A percentile compares a stretch with the other conserved stretches of the same genome.
Evolutionary conservation across 2,113 vertebrate species (phyloP).

Genomic region (Agapornis roseicollis): DNA sequence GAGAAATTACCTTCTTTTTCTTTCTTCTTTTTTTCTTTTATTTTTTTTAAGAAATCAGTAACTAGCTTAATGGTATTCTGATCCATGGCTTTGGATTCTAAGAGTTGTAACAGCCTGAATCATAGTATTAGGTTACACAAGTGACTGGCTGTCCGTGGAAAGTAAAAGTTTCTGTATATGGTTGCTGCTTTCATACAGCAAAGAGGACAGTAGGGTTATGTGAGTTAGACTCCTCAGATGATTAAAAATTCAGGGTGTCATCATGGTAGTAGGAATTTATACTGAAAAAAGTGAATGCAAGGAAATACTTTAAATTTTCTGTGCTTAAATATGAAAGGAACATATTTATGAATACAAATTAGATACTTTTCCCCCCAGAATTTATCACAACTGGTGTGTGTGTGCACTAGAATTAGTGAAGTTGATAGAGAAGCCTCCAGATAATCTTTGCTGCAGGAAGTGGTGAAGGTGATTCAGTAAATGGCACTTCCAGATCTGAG

Average conservation of each 20-base stretch:
- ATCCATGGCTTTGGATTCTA: not conserved
- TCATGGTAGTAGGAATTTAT: not conserved
- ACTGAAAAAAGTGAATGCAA: not conserved
- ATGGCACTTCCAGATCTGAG: conserved; percentile 9
- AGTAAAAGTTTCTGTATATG: not conserved
- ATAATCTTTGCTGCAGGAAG: conserved; percentile 2
- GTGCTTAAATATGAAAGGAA: not conserved
- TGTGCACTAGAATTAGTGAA: not conserved
- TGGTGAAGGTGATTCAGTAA: conserved; percentile 29
- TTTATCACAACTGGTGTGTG: not conserved
- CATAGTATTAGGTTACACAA: not conserved
- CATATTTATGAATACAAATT: not conserved
- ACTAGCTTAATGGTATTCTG: not conserved
- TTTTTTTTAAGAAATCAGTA: not conserved
- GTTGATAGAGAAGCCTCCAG: not conserved
- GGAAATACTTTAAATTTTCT: not conserved
- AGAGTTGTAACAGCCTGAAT: not conserved
- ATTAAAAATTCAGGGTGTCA: not conserved
- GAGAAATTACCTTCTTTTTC: not conserved
- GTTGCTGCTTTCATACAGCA: not conserved
- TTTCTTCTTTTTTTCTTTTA: not conserved
- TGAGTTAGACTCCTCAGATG: not conserved
- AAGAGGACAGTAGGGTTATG: not conserved
- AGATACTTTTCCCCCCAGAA: not conserved
- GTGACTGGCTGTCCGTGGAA: not conserved